Evolutionary conservation across 2,888 invertebrate species (phyloP), one percentile per base, ranked within the genome.

Genomic region (Arge pagana): DNA sequence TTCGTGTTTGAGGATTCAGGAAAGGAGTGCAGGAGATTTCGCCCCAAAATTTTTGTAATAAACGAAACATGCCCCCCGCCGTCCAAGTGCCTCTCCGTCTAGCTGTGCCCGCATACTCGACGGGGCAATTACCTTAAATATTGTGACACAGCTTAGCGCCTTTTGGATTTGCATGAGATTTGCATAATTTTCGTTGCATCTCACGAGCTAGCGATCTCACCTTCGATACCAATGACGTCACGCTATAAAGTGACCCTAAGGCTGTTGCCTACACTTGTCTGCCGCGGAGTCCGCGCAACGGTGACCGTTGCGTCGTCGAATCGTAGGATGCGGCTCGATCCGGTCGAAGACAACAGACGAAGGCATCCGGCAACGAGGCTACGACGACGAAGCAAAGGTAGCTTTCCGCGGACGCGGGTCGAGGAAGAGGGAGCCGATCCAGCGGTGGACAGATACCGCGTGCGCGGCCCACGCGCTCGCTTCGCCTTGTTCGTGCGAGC

Each of bases 121-220:
- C 60, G 63, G 72, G 71, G 66, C 72, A 74, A 74, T 74, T 74
- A 72, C 72, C 70, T 73, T 66, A 72, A 68, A 75, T 74, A 73
- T 73, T 71, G 70, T 73, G 74, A 74, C 70, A 68, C 60, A 71
- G 72, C 72, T 74, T 71, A 72, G 64, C 72, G 72, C 71, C 71
- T 67, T 64, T 58, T 54, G 65, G 71, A 74, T 74, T 74, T 74
- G 72, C 74, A 75, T 75, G 58, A 65, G 66, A 72, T 75, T 73
- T 74, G 68, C 74, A 74, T 74, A 74, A 74, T 74, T 74, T 72
- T 59, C 65, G 69, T 66, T 71, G 71, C 71, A 69, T 65, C 65
- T 41, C 43, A 13, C 36, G 26, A 4, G 28, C 8, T 7, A 37
- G 49, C 30, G 33, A 48, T 53, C 61, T 56, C 53, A 54, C 57